Evolutionary conservation across 2,113 vertebrate species (phyloP), one percentile per base, ranked within the genome.

Genomic region (Bagarius yarrelli): DNA sequence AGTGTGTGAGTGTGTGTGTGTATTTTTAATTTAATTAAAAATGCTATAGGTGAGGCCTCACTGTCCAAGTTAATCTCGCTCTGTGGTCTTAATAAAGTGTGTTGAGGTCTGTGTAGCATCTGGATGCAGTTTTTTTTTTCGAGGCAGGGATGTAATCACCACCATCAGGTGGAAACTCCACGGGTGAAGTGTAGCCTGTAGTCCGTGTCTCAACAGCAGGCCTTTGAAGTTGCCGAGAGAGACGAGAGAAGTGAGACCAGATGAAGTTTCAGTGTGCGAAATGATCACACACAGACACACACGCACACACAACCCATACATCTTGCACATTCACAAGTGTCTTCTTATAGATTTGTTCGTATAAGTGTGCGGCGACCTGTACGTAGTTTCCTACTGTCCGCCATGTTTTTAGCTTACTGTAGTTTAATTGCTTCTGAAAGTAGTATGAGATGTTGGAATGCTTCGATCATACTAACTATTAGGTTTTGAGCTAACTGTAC

Each of bases 101-200:
- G 52, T 56, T 56, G 4, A 47, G 74, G 36, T 44, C 67, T 15
- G 25, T 76, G 64, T 50, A 56, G 79, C 84, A 86, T 84, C 70
- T 84, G 86, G 75, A 72, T 30, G 63, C 74, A 81, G 66, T 84
- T 82, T 83, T 60, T 82, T 83, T 60, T 44, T 12, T 47, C 9
- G 47, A 57, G 47, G 57, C 52, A 69, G 72, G 66, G 47, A 55
- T 78, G 64, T 81, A 86, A 86, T 86, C 79, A 83, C 40, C 21
- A 47, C 21, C 34, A 71, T 72, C 60, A 71, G 76, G 71, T 72
- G 57, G 60, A 82, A 73, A 70, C 72, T 75, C 21, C 50, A 56
- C n/a, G 72, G 47, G 47, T 55, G 44, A 74, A 67, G 67, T 74
- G 44, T 59, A 73, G 53, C 47, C 63, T 56, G 73, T 8, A 55